phyloP scores from a whole-genome alignment of 2,888 invertebrate genomes.

The Patella pellucida region DNA sequence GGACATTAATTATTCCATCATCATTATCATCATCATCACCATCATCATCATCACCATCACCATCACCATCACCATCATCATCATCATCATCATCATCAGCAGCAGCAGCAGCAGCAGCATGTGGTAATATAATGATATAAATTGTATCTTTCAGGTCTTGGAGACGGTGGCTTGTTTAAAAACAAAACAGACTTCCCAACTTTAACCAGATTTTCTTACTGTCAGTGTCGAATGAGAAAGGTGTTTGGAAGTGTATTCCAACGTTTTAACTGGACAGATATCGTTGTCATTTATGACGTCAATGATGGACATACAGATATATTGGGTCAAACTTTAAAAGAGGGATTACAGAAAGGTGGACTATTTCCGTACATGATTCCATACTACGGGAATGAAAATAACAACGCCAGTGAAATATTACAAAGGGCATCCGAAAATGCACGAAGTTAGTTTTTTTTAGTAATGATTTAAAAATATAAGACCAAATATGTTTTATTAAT shows the following conservation, averaged over 20 bases:
- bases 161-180: constrained; percentile 50
- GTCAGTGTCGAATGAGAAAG: constrained; percentile 56
- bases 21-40: no score
- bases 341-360: constrained; percentile 37
- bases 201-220: constrained; percentile 57
- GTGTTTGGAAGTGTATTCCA: constrained; percentile 52
- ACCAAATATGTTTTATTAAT: no score
- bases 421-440: constrained; percentile 35
- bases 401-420: constrained; percentile 30
- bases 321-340: constrained; percentile 45
- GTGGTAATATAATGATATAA: background rate
- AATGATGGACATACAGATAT: constrained; percentile 43
- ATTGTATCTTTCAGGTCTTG: constrained; percentile 35
- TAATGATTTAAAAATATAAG: no score
- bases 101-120: no score
- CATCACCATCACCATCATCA: no score
- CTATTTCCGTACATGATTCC: constrained; percentile 41
- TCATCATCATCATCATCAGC: no score
- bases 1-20: no score
- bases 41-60: no score
- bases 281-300: constrained; percentile 52
- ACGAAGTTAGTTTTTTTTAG: constrained; percentile 39
- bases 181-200: constrained; percentile 55
- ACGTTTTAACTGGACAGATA: constrained; percentile 48
- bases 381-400: constrained; percentile 41